Conservation (phyloP, 2,113 vertebrate genomes). For the Sturnira hondurensis region DNA sequence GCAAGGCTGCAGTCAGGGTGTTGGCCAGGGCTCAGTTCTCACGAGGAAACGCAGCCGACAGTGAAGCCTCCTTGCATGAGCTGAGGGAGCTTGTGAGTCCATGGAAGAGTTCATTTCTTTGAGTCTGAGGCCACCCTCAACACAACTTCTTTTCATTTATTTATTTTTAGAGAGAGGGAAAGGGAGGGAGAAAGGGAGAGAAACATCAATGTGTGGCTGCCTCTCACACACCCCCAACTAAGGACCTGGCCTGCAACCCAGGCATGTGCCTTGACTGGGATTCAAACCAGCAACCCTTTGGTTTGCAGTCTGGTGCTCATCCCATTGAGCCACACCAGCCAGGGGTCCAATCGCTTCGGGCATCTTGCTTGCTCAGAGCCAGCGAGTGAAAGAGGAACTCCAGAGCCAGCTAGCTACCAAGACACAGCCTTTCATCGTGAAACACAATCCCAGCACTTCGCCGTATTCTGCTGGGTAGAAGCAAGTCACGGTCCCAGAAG, state of each 20-base stretch:
- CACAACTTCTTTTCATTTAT: neutral
- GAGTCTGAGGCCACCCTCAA: neutral
- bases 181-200: too few relatives aligned
- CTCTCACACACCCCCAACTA: too few relatives aligned
- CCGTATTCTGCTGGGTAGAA: neutral
- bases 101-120: neutral
- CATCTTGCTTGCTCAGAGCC: neutral
- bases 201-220: too few relatives aligned
- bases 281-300: too few relatives aligned
- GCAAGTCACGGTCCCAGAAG: neutral
- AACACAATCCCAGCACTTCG: neutral
- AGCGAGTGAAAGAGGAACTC: neutral
- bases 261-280: too few relatives aligned
- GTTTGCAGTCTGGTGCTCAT: too few relatives aligned
- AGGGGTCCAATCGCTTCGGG: neutral
- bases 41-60: neutral
- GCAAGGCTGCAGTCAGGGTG: neutral
- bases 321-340: too few relatives aligned
- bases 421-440: neutral
- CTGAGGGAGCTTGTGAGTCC: neutral
- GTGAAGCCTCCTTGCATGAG: neutral
- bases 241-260: too few relatives aligned
- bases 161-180: too few relatives aligned
- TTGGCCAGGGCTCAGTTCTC: neutral
- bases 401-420: neutral